These are phyloP conservation scores for Brachionus rotundiformis DNA, from an alignment of 1,140 invertebrate species.

Conservation along the genomic window DNA sequence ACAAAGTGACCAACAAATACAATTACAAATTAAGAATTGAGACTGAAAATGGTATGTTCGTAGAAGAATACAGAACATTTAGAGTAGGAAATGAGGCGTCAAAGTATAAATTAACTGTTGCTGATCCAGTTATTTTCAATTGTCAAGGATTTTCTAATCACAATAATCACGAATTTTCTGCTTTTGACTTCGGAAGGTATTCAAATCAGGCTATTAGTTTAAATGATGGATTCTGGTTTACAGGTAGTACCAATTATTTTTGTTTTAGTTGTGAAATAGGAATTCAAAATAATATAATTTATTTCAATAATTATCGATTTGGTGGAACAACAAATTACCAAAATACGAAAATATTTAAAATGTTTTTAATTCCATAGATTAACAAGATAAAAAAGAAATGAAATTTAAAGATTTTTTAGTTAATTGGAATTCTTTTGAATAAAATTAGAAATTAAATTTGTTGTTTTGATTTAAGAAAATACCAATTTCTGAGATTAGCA, in stretches of 20 bases:
- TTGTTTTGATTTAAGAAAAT: no score
- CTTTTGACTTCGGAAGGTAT: slow-evolving; percentile 2
- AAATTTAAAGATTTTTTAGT: no score
- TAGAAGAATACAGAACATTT: slow-evolving; percentile 19
- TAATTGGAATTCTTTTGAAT: no score
- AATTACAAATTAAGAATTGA: slow-evolving; percentile 36
- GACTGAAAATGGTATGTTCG: neutral
- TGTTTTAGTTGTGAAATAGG: neutral
- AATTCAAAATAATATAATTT: neutral
- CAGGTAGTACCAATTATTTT: neutral
- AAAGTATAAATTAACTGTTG: neutral
- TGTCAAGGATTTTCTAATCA: neutral
- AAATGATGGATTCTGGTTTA: neutral
- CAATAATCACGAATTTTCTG: slow-evolving; percentile 15
- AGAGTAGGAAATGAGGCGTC: neutral
- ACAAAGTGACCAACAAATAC: slow-evolving; percentile 30
- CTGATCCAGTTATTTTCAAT: neutral
- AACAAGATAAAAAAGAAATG: no score
- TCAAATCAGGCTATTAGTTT: neutral
- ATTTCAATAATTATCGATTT: neutral
- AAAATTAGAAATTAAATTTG: no score
- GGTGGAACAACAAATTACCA: neutral
- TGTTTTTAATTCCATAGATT: neutral
- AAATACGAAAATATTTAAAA: neutral
- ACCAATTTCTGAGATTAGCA: no score